Base-by-base conservation (phyloP, 2,888 invertebrate species). In the Neria commutata region DNA sequence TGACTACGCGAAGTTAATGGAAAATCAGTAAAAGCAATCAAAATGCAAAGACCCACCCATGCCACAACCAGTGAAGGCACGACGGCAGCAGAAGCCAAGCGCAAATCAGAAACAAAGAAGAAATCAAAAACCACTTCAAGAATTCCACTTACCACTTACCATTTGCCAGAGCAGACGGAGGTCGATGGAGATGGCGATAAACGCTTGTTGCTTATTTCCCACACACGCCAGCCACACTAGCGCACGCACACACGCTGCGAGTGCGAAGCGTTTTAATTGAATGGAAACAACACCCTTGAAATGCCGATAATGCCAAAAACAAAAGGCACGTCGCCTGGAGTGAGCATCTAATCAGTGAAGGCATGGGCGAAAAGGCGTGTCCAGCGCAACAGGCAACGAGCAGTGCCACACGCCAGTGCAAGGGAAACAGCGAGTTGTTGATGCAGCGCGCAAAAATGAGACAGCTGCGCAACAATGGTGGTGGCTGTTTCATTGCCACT, bases 251-350 rank as follows among this genome's bases (percentile, higher is more conserved):
- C 63, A 58, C 56, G 58, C 61, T 61, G 61, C 62, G 62, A 62
- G 62, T 66, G 60, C 68, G 75, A 75, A 72, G 74, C 74, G 72
- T 75, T 72, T 71, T 72, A 69, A 72, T 73, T 74, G 74, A 75
- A 75, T 72, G 75, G 73, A 74, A 72, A 74, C 75, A 72, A 55
- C 74, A 72, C 75, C 75, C 74, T 72, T 73, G 75, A 74, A 75
- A 75, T 73, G 72, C 75, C 72, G 74, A 72, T 73, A 72, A 71
- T 73, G 74, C 68, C 63, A 59, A 71, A 62, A 64, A 65, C 40
- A 58, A 34, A 37, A n/a, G n/a, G 63, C 46, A 21, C 21, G 16
- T 17, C 17, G n/a, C 24, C 5, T 40, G 16, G 3, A 16, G 6
- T 47, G 47, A 24, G 47, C 14, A 25, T 45, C 19, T 34, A 34